Percentiles rank a stretch among this genome's conserved stretches.
Conservation (phyloP, 2,113 vertebrate species). For the Lagopus muta region DNA sequence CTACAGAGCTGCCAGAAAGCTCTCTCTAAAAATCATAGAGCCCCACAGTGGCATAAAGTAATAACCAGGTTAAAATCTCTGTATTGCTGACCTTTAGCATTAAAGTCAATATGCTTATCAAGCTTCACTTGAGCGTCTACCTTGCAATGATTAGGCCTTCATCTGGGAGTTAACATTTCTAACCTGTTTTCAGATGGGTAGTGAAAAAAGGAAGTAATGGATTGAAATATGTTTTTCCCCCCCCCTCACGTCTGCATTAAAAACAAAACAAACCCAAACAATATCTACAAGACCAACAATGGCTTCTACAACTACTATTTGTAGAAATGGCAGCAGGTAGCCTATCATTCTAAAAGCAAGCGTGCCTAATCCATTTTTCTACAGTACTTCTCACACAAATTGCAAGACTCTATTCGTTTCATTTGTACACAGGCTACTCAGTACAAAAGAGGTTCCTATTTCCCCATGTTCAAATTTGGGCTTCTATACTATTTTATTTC, state of each 20-base stretch:
- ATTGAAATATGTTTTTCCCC: not conserved
- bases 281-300: not conserved
- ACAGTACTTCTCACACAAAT: not conserved
- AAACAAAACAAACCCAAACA: not conserved
- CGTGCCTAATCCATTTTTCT: not conserved
- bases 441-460: constrained; percentile 16
- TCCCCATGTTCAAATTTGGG: not conserved
- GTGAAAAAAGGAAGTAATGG: not conserved
- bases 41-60: not conserved
- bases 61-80: not conserved
- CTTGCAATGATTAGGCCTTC: not conserved
- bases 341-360: constrained; percentile 39
- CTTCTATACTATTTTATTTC: constrained; percentile 24
- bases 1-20: not conserved
- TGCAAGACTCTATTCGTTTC: constrained; percentile 38
- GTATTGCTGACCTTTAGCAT: not conserved
- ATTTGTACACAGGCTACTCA: not conserved
- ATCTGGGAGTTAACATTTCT: not conserved
- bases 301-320: not conserved
- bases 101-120: not conserved
- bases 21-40: not conserved
- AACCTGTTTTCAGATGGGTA: not conserved
- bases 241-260: not conserved
- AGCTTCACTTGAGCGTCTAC: not conserved
- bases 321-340: constrained; percentile 35